A percentile compares a stretch with the other conserved stretches of the same genome.
These are phyloP conservation scores for Cyanistes caeruleus DNA, from an alignment of 2,113 vertebrate species.

Conservation along the genomic window DNA sequence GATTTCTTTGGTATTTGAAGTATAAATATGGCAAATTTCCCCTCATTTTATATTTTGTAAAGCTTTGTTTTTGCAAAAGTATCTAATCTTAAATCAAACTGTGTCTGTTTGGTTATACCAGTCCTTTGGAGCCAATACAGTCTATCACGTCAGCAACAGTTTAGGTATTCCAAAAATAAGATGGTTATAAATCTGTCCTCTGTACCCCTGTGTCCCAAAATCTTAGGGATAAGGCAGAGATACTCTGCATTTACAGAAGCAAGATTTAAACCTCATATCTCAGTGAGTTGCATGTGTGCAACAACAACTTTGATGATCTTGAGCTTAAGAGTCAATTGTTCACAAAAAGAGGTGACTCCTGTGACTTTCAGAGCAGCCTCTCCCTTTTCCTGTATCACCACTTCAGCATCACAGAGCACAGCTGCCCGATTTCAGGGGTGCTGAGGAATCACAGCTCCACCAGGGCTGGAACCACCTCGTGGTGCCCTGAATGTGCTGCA, in stretches of 20 bases:
- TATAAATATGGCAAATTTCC: conserved; percentile 13
- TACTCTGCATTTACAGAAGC: not conserved
- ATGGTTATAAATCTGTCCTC: not conserved
- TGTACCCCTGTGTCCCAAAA: not conserved
- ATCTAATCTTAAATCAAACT: conserved; percentile 32
- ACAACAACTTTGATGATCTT: not conserved
- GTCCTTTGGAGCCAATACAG: not conserved
- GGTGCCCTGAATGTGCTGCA: not conserved
- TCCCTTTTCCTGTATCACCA: not conserved
- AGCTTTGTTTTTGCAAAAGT: conserved; percentile 47
- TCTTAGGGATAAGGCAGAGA: not conserved
- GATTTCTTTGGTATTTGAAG: conserved; percentile 45
- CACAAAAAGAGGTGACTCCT: not conserved
- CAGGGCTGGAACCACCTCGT: rapidly evolving
- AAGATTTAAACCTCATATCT: not conserved
- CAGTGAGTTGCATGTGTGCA: not conserved
- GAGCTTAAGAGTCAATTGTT: not conserved
- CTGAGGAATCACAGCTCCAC: not conserved
- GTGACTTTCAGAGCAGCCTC: not conserved
- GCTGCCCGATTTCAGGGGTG: not conserved
- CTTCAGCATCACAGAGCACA: not conserved
- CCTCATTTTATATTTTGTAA: conserved; percentile 22
- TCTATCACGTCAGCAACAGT: not conserved
- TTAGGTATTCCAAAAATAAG: conserved; percentile 33
- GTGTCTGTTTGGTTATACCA: not conserved